Percentiles rank a stretch among this genome's conserved stretches.
Conservation (phyloP, 2,797 vertebrate species). For the Tamandua tetradactyla region DNA sequence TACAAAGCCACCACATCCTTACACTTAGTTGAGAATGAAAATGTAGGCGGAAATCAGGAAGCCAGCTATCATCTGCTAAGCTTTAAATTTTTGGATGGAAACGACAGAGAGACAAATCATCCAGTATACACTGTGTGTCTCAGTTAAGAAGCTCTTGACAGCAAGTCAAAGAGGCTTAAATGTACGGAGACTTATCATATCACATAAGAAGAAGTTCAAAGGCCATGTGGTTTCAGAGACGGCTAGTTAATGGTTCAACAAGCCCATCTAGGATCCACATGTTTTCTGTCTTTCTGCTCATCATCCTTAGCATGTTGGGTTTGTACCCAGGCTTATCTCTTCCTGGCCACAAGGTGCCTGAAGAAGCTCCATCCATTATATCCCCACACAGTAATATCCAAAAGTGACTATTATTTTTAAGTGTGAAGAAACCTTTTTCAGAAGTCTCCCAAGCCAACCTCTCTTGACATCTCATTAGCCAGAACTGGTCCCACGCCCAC, state of each 20-base stretch:
- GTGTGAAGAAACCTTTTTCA: not conserved
- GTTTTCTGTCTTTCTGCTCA: not conserved
- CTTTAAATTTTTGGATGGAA: conserved; percentile 42
- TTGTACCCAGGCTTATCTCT: not conserved
- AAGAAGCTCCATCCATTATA: not conserved
- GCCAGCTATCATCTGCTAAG: not conserved
- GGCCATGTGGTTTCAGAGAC: not conserved
- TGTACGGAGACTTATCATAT: not conserved
- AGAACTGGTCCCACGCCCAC: not conserved
- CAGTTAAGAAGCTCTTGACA: conserved; percentile 5
- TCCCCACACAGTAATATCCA: not conserved
- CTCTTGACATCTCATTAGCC: not conserved
- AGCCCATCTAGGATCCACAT: not conserved
- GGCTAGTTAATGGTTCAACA: not conserved
- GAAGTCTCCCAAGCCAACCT: not conserved
- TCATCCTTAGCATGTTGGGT: not conserved
- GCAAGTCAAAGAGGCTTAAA: not conserved
- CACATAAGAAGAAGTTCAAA: not conserved
- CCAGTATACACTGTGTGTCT: not conserved
- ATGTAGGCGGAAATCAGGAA: not conserved
- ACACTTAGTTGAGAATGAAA: conserved; percentile 41
- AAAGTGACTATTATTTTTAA: not conserved
- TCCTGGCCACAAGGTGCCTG: not conserved
- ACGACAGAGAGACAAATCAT: not conserved
- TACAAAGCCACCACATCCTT: not conserved